Base-by-base conservation (phyloP, 2,888 invertebrate genomes). In the Stenurella melanura region DNA sequence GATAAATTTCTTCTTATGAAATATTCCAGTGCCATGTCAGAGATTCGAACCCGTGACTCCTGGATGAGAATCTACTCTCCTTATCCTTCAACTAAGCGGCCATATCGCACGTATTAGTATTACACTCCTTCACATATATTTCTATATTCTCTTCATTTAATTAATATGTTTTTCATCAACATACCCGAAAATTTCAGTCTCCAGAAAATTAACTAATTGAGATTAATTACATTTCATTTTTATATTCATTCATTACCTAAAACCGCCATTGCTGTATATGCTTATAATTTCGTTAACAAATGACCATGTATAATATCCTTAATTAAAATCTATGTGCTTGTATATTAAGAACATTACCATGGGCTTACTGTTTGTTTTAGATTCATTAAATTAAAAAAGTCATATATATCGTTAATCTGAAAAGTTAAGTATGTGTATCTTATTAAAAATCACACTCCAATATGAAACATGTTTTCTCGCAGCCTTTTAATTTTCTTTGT, bases 401-500 rank as follows among this genome's bases (percentile, higher is more conserved):
- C 12, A 42, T 42, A 42, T 42, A 42, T 42, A 9, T 42, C 42
- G n/a, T n/a, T 50, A 50, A 50, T 50, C 50, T n/a, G 50, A 50
- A 6, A 50, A n/a, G n/a, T 50, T 50, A 4, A 50, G n/a, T n/a
- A 15, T 50, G 4, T 50, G 50, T n/a, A n/a, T 50, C 15, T n/a
- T 12, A 12, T 42, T 12, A 42, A 42, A 42, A 42, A n/a, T 50
- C n/a, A 50, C 12, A n/a, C 50, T 50, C 42, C 4, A 15, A 42
- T 12, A 4, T 42, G 12, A 17, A 50, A 50, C 50, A n/a, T n/a
- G 6, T 50, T 50, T 50, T n/a, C 50, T 50, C 50, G 4, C 50
- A 50, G 50, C n/a, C n/a, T 50, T n/a, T 50, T n/a, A n/a, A 50
- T 50, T 50, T 50, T n/a, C 50, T 50, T 50, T 50, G 50, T 50